Base-by-base conservation (phyloP, 2,888 invertebrate genomes). In the Ceraclea dissimilis region DNA sequence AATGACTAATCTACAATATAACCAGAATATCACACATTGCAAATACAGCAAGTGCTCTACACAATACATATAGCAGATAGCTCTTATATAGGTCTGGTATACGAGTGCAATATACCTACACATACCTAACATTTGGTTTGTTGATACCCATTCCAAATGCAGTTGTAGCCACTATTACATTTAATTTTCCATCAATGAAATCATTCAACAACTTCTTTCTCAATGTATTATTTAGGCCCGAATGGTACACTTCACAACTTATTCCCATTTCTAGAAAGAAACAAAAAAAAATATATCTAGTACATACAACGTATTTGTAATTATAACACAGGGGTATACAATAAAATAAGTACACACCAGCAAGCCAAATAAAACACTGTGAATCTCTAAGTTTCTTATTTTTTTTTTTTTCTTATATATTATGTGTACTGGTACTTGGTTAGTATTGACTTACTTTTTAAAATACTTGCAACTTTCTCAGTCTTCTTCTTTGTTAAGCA, bases 91-190 rank as follows among this genome's bases (percentile, higher is more conserved):
- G n/a, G n/a, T n/a, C n/a, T n/a, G n/a, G n/a, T n/a, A n/a, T n/a
- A n/a, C n/a, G n/a, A n/a, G n/a, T n/a, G 4, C 26, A 4, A 26
- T 26, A 26, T 26, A 26, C 10, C 26, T 26, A 10, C 26, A 49
- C 11, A 43, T 75, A 73, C 22, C 86, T 74, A 1, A 88, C 82
- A 70, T 88, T 85, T 2, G 83, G 82, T 67, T 85, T 85, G 67
- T 86, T 83, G 48, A 86, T 85, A 17, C 86, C 85, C 85, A 86
- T 84, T 39, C 85, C 85, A 69, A 85, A 85, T 2, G 85, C 85
- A 49, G 83, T 77, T 1, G 85, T 85, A 0, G 84, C 84, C 4
- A 83, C 79, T 22, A 85, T 79, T 4, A 78, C 70, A 64, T 79
- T 74, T 2, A 83, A 69, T 64, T 79, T 70, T 67, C 86, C 85